phyloP scores from a whole-genome alignment of 2,113 vertebrate genomes.

The Catagonus wagneri region DNA sequence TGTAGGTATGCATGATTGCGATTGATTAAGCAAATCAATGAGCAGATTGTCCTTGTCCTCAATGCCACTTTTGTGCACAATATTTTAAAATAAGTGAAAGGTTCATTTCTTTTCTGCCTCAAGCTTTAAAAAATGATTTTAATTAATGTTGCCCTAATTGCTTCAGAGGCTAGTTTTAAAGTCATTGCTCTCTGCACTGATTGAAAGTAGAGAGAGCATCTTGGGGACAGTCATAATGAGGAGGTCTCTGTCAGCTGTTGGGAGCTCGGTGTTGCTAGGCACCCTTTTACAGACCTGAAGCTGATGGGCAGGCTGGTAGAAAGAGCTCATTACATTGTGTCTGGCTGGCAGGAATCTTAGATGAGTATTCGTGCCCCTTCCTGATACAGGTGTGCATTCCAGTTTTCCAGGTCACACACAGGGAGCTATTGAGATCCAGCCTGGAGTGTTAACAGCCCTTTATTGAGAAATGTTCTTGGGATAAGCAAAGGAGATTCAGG shows the following conservation, averaged over 20 bases:
- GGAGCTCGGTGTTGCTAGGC: neutral
- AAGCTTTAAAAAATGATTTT: slow-evolving; percentile 64
- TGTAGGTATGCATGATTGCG: neutral
- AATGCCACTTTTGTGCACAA: neutral
- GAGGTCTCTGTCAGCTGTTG: neutral
- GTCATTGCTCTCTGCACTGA: neutral
- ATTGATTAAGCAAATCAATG: neutral
- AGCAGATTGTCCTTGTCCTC: neutral
- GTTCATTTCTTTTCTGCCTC: slow-evolving; percentile 51
- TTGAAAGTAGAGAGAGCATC: neutral
- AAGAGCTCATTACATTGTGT: neutral
- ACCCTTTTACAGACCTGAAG: neutral
- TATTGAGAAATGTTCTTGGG: neutral
- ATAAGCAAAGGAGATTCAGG: neutral
- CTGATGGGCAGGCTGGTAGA: neutral
- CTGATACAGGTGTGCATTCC: neutral
- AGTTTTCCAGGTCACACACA: neutral
- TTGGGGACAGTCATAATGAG: neutral
- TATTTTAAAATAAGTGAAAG: slow-evolving; percentile 60
- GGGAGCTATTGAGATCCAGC: neutral
- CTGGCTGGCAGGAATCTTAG: neutral
- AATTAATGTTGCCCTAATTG: slow-evolving; percentile 52
- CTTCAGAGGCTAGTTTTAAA: slow-evolving; percentile 1
- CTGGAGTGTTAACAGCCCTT: neutral
- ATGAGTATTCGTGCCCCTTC: neutral